phyloP scores from a whole-genome alignment of 2,888 invertebrate genomes.

The Ormyrus pomaceus region DNA sequence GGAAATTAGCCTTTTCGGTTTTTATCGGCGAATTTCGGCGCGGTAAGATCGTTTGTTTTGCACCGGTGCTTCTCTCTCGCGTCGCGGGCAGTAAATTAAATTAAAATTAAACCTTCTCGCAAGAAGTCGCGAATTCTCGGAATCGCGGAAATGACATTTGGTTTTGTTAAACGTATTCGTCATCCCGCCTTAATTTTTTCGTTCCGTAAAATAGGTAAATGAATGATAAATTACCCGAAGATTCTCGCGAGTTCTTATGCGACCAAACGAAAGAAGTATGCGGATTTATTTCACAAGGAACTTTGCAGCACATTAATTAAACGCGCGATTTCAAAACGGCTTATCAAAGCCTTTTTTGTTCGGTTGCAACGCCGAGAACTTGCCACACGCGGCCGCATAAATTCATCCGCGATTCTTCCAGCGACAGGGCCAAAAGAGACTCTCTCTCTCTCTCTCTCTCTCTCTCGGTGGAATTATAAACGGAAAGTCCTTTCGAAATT shows the following conservation, averaged over 20 bases:
- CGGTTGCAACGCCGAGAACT: slow-evolving; percentile 1
- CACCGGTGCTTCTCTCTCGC: neutral
- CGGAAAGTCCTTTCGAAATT: slow-evolving; percentile 36
- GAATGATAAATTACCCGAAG: neutral
- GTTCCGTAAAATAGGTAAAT: neutral
- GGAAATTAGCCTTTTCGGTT: slow-evolving; percentile 35
- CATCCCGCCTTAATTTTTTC: neutral
- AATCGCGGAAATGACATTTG: neutral
- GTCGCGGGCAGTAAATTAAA: neutral
- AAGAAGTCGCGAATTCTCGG: neutral
- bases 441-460: neutral
- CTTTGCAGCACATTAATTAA: slow-evolving; percentile 49
- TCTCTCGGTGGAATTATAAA: neutral
- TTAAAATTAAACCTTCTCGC: neutral
- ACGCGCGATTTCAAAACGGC: slow-evolving; percentile 45
- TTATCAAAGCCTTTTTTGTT: slow-evolving; percentile 44
- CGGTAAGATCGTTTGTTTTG: neutral
- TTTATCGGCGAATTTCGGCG: neutral
- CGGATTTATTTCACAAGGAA: slow-evolving; percentile 7
- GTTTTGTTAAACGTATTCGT: neutral
- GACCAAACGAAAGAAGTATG: slow-evolving; percentile 19
- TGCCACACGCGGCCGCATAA: slow-evolving; percentile 44
- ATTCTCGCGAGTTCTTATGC: neutral
- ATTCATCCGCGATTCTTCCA: slow-evolving; percentile 52
- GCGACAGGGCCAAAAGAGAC: slow-evolving; percentile 26